Evolutionary conservation across 2,113 vertebrate genomes (phyloP), one percentile per base, ranked within the genome.

Genomic region (Aleadryas rufinucha): DNA sequence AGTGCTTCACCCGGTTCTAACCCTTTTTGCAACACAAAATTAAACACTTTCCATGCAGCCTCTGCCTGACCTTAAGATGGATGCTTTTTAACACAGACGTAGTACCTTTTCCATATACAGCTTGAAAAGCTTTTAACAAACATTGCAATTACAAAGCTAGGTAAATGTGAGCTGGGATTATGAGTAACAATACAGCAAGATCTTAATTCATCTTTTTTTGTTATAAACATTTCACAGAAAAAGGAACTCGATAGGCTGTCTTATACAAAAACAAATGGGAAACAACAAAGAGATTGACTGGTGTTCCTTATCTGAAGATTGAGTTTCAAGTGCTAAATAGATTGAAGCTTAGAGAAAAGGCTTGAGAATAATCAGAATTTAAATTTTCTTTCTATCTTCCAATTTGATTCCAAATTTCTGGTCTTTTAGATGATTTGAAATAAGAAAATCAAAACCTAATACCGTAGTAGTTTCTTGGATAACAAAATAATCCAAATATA

Each of bases 291-390:
- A 69, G n/a, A 44, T 33, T 68, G 30, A 66, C 42, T 60, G 20
- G 23, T 72, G 8, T 44, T 91, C 61, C 41, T 56, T 89, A 75
- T 42, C 53, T 76, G 56, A 93, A 87, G 70, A 84, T 79, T 91
- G 65, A 87, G n/a, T 94, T 96, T 94, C 87, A 89, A 87, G 66
- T 65, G 41, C 57, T 87, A 82, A 81, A 64, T 45, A 68, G 61
- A 56, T 45, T 65, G 61, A 56, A 70, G 24, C 50, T 77, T 87
- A 87, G 66, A 90, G 61, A 50, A 87, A 76, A 52, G 6, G 10
- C 45, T 87, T 87, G 59, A 85, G 22, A 87, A 83, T 27, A 90
- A 76, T 14, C n/a, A 69, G 28, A 90, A 83, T 83, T 82, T 31
- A 80, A 66, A 16, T 80, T 94, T 84, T 76, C 52, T 39, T 76